Percentiles rank a stretch among this genome's conserved stretches.
phyloP scores from a whole-genome alignment of 2,888 invertebrate genomes.

The Fragum fragum region DNA sequence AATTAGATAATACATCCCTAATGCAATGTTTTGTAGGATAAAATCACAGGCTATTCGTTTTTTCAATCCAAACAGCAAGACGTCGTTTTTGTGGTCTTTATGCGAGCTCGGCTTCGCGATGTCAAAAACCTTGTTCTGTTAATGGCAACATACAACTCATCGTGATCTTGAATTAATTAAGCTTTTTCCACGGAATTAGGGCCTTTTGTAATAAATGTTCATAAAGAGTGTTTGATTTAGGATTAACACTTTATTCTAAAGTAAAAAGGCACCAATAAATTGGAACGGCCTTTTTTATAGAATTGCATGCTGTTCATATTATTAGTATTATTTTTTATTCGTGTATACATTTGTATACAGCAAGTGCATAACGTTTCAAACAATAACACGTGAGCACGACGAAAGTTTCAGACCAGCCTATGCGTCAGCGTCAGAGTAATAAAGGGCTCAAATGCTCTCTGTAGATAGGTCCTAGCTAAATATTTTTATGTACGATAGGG shows the following conservation, averaged over 20 bases:
- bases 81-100: conserved; percentile 30
- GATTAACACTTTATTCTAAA: neutral
- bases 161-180: conserved; percentile 63
- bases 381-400: too few relatives aligned
- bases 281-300: too few relatives aligned
- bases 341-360: too few relatives aligned
- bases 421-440: too few relatives aligned
- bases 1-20: conserved; percentile 54
- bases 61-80: conserved; percentile 59
- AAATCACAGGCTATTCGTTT: conserved; percentile 62
- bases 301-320: too few relatives aligned
- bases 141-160: conserved; percentile 38
- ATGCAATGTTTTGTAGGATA: conserved; percentile 65
- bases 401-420: too few relatives aligned
- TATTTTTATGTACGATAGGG: too few relatives aligned
- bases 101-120: conserved; percentile 3
- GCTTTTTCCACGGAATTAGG: conserved; percentile 10
- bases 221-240: conserved; percentile 6
- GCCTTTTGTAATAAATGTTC: conserved; percentile 1
- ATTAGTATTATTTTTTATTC: too few relatives aligned
- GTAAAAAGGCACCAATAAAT: too few relatives aligned
- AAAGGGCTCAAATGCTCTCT: too few relatives aligned
- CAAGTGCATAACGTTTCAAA: too few relatives aligned
- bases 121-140: conserved; percentile 37
- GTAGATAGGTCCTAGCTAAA: too few relatives aligned